Evolutionary conservation across 2,888 invertebrate genomes (phyloP).

Genomic region (Panorpa germanica): DNA sequence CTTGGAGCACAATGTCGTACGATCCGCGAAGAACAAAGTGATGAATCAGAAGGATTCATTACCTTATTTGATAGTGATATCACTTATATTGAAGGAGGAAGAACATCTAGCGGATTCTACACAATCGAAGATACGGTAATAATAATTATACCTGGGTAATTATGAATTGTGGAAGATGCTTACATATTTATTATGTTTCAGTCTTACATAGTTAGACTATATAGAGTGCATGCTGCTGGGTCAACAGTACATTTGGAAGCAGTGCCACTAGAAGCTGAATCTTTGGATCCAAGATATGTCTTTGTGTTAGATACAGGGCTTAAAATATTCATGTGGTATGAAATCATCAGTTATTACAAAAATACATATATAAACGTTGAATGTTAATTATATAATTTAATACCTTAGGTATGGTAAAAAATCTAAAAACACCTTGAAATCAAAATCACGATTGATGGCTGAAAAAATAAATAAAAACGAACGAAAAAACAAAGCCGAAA

Average conservation of each 20-base stretch:
- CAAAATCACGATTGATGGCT: conserved; percentile 76
- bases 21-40: conserved; percentile 89
- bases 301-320: conserved; percentile 80
- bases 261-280: conserved; percentile 45
- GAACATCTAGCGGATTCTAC: conserved; percentile 92
- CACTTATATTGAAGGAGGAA: conserved; percentile 92
- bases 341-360: too few relatives aligned
- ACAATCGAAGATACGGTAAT: conserved; percentile 82
- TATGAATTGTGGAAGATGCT: background rate
- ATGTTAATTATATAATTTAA: background rate
- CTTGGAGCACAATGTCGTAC: conserved; percentile 88
- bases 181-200: conserved; percentile 20
- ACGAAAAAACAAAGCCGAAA: conserved; percentile 84
- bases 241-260: conserved; percentile 78
- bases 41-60: conserved; percentile 92
- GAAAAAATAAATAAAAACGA: conserved; percentile 99
- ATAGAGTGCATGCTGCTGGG: conserved; percentile 78
- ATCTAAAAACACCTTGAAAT: conserved; percentile 75
- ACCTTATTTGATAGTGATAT: conserved; percentile 79
- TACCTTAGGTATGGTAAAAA: conserved; percentile 42
- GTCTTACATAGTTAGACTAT: conserved; percentile 69
- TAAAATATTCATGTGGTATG: conserved; percentile 76
- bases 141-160: too few relatives aligned
- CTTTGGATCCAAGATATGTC: conserved; percentile 80
- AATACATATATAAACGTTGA: background rate